Evolutionary conservation across 1,140 invertebrate species (phyloP), one percentile per base, ranked within the genome.

Genomic region (Bombus waltoni): DNA sequence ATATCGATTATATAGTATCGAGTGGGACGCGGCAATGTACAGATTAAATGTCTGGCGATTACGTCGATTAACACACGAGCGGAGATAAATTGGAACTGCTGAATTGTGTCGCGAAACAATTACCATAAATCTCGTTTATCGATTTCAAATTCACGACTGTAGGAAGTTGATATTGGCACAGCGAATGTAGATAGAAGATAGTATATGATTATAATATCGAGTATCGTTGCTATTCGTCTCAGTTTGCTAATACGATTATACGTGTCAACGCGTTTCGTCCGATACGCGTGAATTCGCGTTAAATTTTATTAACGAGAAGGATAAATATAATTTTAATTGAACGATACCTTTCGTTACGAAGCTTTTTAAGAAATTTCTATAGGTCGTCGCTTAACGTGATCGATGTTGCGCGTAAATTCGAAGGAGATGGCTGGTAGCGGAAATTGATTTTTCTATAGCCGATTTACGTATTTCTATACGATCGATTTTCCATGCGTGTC

Each of bases 321-420:
- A 53, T 53, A 22, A 1, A 22, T 53, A 53, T 18, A 53, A 53
- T 53, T 53, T 53, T 47, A 18, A 47, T 47, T 5, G 18, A 47
- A 47, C 0, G 47, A 47, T 15, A 47, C 6, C 1, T 11, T 44
- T 47, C 18, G 32, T 6, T 18, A 47, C 18, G 18, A 0, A 47
- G 47, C 6, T 47, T 15, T 47, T 47, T 18, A 18, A 18, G 47
- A 53, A 18, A 53, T 53, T 53, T 22, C 1, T 22, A 1, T 53
- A 53, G 5, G 18, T 53, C 0, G 1, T 0, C 5, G 0, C 18
- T 53, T 53, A 6, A 22, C 47, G 0, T 53, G 1, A 6, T 18
- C 18, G 6, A 53, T 53, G 47, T 6, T 53, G 1, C 47, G 6
- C 5, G 5, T 53, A 53, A 53, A 53, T 18, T 22, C 44, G 15